Percentiles rank a stretch among this genome's conserved stretches.
phyloP scores from a whole-genome alignment of 2,797 vertebrate species.

The Moxostoma hubbsi region DNA sequence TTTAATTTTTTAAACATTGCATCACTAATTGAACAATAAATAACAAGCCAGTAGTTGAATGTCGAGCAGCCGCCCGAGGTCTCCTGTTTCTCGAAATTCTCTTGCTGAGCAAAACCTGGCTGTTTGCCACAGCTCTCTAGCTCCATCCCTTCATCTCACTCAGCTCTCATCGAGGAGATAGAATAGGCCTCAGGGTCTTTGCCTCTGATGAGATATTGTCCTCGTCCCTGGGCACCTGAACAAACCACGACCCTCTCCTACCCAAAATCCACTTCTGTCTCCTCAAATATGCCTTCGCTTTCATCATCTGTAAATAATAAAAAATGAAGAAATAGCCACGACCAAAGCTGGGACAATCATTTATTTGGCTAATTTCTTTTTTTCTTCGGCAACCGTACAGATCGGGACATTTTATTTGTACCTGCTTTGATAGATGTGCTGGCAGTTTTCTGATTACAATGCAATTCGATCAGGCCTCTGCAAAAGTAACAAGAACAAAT shows the following conservation, averaged over 20 bases:
- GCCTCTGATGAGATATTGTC: constrained; percentile 59
- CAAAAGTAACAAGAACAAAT: constrained; percentile 83
- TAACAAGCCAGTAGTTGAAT: constrained; percentile 5
- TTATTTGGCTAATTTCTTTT: constrained; percentile 61
- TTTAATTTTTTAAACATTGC: neutral
- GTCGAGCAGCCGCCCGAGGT: neutral
- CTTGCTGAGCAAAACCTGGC: neutral
- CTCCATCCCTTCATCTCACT: constrained; percentile 34
- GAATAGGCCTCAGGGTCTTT: constrained; percentile 44
- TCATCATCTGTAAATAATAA: constrained; percentile 72
- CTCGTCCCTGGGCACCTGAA: constrained; percentile 45
- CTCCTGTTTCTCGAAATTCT: neutral
- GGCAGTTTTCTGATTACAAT: constrained; percentile 83
- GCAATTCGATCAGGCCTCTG: constrained; percentile 78
- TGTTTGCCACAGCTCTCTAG: constrained; percentile 5
- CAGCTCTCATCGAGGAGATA: constrained; percentile 43
- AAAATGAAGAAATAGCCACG: constrained; percentile 38
- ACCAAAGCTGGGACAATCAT: constrained; percentile 59
- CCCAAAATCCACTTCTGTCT: constrained; percentile 72
- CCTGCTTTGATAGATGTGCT: constrained; percentile 80
- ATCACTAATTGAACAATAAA: constrained; percentile 14
- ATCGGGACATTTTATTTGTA: constrained; percentile 78
- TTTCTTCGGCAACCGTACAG: constrained; percentile 40
- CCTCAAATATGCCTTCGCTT: constrained; percentile 73
- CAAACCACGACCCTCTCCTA: constrained; percentile 56